Conservation (phyloP, 1,140 invertebrate genomes). For the Lordiphosa collinella region DNA sequence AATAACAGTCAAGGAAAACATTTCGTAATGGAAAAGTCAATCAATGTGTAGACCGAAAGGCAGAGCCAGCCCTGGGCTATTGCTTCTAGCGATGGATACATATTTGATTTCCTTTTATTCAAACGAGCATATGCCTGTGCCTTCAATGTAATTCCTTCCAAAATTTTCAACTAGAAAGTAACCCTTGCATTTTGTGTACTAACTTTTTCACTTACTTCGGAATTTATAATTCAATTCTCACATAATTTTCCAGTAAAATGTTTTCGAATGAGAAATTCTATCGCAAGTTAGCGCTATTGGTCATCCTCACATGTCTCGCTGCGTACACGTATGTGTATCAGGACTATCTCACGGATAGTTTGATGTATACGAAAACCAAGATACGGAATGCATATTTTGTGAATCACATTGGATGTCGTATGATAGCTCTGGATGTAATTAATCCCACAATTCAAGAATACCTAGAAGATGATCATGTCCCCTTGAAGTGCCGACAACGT, state of each 20-base stretch:
- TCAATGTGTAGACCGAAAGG: neutral
- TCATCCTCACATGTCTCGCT: slow-evolving; percentile 8
- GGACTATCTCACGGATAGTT: slow-evolving; percentile 2
- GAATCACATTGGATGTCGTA: slow-evolving; percentile 23
- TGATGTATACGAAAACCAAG: neutral
- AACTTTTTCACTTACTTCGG: no score
- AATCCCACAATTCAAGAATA: slow-evolving; percentile 9
- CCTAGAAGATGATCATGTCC: neutral
- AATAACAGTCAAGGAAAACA: slow-evolving; percentile 32
- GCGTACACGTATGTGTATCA: slow-evolving; percentile 3
- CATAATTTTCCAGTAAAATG: neutral
- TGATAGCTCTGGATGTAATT: slow-evolving; percentile 27
- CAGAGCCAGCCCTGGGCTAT: neutral
- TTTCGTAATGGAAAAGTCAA: slow-evolving; percentile 4
- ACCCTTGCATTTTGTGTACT: no score
- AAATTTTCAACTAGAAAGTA: no score
- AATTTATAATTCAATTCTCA: no score
- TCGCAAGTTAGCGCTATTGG: slow-evolving; percentile 4
- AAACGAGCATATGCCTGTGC: no score
- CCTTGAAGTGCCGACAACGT: neutral
- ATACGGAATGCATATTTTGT: slow-evolving; percentile 28
- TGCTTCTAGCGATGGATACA: neutral
- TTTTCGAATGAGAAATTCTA: slow-evolving; percentile 8
- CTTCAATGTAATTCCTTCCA: no score
- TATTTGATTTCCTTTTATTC: no score